A percentile compares a stretch with the other conserved stretches of the same genome.
phyloP scores from a whole-genome alignment of 2,888 invertebrate species.

The Andrena bucephala region DNA sequence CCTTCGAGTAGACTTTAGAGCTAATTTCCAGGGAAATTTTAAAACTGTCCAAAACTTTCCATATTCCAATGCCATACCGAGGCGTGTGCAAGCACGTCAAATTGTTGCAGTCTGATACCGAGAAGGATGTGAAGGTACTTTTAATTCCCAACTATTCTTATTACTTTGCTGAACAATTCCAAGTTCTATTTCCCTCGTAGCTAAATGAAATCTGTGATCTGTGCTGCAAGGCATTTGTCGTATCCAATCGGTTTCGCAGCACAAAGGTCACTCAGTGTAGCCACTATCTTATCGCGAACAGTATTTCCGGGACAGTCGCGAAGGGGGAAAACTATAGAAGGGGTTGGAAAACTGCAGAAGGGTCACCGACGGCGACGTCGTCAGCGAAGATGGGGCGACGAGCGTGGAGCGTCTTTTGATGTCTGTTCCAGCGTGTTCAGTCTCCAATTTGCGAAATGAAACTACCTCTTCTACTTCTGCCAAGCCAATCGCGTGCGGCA shows the following conservation, averaged over 20 bases:
- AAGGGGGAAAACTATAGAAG: background rate
- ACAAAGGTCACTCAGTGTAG: background rate
- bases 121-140: background rate
- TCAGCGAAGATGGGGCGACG: slow-evolving; percentile 15
- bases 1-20: too few species aligned
- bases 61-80: too few species aligned
- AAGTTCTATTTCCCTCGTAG: too few species aligned
- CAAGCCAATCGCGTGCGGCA: slow-evolving; percentile 59
- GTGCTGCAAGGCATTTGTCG: too few species aligned
- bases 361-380: slow-evolving; percentile 25
- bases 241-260: background rate
- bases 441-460: slow-evolving; percentile 68
- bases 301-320: slow-evolving; percentile 7
- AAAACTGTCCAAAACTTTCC: too few species aligned
- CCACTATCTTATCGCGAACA: background rate
- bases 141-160: too few species aligned
- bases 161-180: too few species aligned
- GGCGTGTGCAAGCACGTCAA: too few species aligned
- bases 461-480: slow-evolving; percentile 48
- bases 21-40: too few species aligned
- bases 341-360: background rate
- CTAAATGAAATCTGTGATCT: too few species aligned
- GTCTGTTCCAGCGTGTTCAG: slow-evolving; percentile 38
- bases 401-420: slow-evolving; percentile 51
- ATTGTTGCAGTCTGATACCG: background rate